Evolutionary conservation across 2,113 vertebrate species (phyloP).

Genomic region (Lucifuga dentata): DNA sequence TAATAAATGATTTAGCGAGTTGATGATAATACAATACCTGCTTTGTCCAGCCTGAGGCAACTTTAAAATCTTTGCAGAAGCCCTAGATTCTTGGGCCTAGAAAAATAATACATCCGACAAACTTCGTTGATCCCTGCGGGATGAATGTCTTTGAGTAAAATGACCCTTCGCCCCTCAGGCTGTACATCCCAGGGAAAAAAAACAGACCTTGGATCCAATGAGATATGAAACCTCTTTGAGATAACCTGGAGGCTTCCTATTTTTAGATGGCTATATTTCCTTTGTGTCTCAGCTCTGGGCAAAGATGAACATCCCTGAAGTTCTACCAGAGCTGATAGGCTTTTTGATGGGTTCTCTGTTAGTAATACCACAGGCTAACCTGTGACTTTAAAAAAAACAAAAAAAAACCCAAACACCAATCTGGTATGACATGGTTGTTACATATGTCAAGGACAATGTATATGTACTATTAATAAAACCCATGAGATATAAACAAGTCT

Average conservation of each 20-base stretch:
- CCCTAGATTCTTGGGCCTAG: not conserved
- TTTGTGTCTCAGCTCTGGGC: slow-evolving; percentile 43
- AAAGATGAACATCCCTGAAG: slow-evolving; percentile 40
- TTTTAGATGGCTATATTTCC: slow-evolving; percentile 57
- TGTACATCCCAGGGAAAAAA: slow-evolving; percentile 12
- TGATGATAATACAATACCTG: slow-evolving; percentile 27
- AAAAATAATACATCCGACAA: slow-evolving; percentile 42
- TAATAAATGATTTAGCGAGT: slow-evolving; percentile 13
- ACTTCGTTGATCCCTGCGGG: slow-evolving; percentile 54
- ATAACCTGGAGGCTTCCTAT: slow-evolving; percentile 57
- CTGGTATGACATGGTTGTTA: too few relatives aligned
- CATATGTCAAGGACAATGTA: not conserved
- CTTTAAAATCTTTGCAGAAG: slow-evolving; percentile 49
- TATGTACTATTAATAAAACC: not conserved
- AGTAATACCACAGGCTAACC: slow-evolving; percentile 1
- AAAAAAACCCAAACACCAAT: too few relatives aligned
- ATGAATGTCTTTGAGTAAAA: slow-evolving; percentile 36
- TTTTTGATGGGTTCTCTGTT: slow-evolving; percentile 5
- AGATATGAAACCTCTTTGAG: slow-evolving; percentile 58
- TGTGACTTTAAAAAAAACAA: not conserved
- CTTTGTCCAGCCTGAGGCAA: slow-evolving; percentile 30
- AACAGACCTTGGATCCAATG: slow-evolving; percentile 40
- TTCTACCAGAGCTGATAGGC: slow-evolving; percentile 11
- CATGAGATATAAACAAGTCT: too few relatives aligned
- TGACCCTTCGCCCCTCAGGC: slow-evolving; percentile 44